Evolutionary conservation across 2,888 invertebrate species (phyloP), one percentile per base, ranked within the genome.

Genomic region (Julus scanicus): DNA sequence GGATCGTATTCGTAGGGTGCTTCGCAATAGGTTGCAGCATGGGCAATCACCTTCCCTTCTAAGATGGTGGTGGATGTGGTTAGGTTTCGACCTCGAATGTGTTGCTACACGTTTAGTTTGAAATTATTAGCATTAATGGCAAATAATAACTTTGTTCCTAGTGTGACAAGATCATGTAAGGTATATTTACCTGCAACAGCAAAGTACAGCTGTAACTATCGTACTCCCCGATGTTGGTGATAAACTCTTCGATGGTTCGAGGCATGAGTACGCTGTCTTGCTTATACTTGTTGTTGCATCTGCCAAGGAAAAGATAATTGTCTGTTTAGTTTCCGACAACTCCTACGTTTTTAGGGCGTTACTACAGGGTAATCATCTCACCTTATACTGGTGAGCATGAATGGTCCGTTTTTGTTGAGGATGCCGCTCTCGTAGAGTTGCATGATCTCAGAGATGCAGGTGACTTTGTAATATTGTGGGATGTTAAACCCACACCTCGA

Each of bases 1-100:
- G 83, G 48, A 48, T 88, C 88, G 57, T 88, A 88, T 20, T 87
- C 87, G 57, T 87, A 88, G 63, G 88, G 86, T 9, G 80, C 49
- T 39, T 88, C 84, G 49, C 87, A 83, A 44, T 87, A 88, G 40
- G 84, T 87, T 1, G 88, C 88, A 20, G 88, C 80, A 80, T 88
- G 88, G 37, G 88, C 88, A n/a, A 87, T 63, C 20, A 88, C 86
- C 29, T 83, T 29, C 6, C 87, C 88, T 13, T 88, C 87, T 11
- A 87, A n/a, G 39, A 88, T 88, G 29, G 84, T 88, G 29, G 88
- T 88, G 6, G 88, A 87, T 20, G 88, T 88, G 17, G 88, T 88
- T 1, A 88, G 48, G 3, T 83, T 53, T 4, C 87, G 87, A 17
- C 88, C 88, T 39, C 29, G 29, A 20, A 88, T 87, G 6, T 39